Base-by-base conservation (phyloP, 2,888 invertebrate species). In the Morinoia aosen region DNA sequence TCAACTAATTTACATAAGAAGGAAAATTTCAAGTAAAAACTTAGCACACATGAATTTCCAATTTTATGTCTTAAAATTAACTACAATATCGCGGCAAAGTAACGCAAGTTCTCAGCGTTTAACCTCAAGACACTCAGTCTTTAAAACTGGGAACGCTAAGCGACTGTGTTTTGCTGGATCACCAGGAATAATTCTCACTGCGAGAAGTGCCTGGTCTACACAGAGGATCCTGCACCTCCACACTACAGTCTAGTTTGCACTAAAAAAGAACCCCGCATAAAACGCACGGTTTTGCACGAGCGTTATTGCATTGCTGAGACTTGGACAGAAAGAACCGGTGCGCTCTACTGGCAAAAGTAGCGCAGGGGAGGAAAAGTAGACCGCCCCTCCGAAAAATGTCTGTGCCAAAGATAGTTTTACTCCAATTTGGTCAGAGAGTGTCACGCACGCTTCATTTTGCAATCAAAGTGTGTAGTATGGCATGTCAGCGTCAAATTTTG, bases 271-370 rank as follows among this genome's bases (percentile, higher is more conserved):
- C 76, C 58, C 48, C 76, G 25, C 76, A 95, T 11, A 76, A 95
- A 64, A 95, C n/a, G 48, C 39, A 64, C n/a, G 95, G 11, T 58
- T 64, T 64, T 64, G 25, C 48, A 76, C 8, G 40, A 90, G 90
- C 57, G 57, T 93, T 93, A 93, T 93, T 93, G 93, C 93, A 93
- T 93, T 93, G 93, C n/a, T 93, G 93, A 93, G 57, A 33, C 48
- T 57, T 56, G 19, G 57, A 33, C 93, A 33, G 76, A 33, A 33
- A 76, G 76, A 76, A 76, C 16, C 76, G 33, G 76, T 33, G 25
- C 16, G 76, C 76, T 10, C 76, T 33, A 11, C 12, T 1, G 93
- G 33, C 33, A 93, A 93, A 93, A 93, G 57, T 57, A 10, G 2
- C 76, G 1, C 25, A 2, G 76, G 33, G 93, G n/a, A 33, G 16